These are phyloP conservation scores for Mythimna pallens DNA, from an alignment of 2,888 invertebrate species.

Conservation along the genomic window DNA sequence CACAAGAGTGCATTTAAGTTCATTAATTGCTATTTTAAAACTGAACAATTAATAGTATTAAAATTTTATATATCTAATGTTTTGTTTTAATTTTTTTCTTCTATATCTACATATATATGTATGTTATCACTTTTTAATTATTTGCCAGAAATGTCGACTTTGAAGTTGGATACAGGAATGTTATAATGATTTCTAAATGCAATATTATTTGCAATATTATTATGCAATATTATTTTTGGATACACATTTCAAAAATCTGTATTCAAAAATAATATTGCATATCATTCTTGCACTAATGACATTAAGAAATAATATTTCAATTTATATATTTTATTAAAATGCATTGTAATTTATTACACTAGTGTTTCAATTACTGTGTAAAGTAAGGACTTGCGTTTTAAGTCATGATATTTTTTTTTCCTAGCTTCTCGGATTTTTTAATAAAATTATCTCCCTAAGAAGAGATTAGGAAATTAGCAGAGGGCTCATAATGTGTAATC, in stretches of 20 bases:
- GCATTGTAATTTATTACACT: conserved; percentile 10
- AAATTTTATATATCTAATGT: conserved; percentile 74
- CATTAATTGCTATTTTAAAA: conserved; percentile 73
- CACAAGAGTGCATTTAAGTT: conserved; percentile 77
- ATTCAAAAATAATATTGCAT: too few species aligned
- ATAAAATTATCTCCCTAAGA: not conserved
- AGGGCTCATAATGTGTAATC: not conserved
- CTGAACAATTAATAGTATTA: conserved; percentile 87
- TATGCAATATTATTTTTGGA: not conserved
- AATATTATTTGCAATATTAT: too few species aligned
- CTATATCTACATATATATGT: not conserved
- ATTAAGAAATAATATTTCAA: conserved; percentile 13
- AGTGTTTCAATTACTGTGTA: conserved; percentile 34
- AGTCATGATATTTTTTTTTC: not conserved
- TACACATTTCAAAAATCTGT: not conserved
- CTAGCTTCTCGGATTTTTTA: not conserved
- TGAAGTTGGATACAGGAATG: not conserved
- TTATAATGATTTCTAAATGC: not conserved
- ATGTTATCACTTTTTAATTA: not conserved
- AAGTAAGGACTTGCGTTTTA: not conserved
- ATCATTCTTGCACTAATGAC: conserved; percentile 5
- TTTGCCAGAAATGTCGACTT: not conserved
- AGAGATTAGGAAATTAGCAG: not conserved
- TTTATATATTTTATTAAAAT: conserved; percentile 32
- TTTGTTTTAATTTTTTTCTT: conserved; percentile 67